A percentile compares a stretch with the other conserved stretches of the same genome.
These are phyloP conservation scores for Osmerus eperlanus DNA, from an alignment of 2,113 vertebrate genomes.

Conservation along the genomic window DNA sequence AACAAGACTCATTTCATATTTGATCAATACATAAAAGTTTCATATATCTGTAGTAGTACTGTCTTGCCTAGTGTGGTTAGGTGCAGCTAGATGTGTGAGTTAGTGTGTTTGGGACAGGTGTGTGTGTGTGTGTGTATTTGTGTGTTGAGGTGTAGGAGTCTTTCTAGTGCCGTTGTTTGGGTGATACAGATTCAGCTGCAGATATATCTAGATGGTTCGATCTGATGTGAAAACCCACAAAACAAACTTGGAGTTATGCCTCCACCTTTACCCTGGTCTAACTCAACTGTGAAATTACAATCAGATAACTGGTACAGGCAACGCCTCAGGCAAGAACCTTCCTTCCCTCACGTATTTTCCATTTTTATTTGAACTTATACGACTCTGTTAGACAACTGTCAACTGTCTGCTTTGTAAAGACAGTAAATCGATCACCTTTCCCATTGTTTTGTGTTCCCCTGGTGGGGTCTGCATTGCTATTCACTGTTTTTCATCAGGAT, in stretches of 20 bases:
- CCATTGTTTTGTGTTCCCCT: slow-evolving; percentile 27
- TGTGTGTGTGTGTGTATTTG: background rate
- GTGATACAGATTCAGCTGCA: slow-evolving; percentile 55
- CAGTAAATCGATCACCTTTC: slow-evolving; percentile 57
- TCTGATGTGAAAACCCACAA: slow-evolving; percentile 65
- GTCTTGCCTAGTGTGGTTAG: no score
- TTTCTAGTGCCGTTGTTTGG: slow-evolving; percentile 11
- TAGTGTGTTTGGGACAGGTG: no score
- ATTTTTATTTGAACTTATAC: slow-evolving; percentile 54
- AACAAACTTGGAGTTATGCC: slow-evolving; percentile 46
- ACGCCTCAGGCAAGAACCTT: slow-evolving; percentile 30
- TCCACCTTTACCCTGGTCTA: slow-evolving; percentile 47
- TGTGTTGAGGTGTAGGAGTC: slow-evolving; percentile 39
- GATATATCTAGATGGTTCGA: slow-evolving; percentile 64
- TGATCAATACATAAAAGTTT: no score
- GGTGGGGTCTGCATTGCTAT: slow-evolving; percentile 46
- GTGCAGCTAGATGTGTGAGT: no score
- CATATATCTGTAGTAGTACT: no score
- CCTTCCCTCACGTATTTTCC: slow-evolving; percentile 31
- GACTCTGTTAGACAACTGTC: slow-evolving; percentile 46
- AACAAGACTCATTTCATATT: no score
- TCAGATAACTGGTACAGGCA: slow-evolving; percentile 52
- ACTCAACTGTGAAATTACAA: slow-evolving; percentile 72
- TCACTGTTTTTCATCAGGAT: slow-evolving; percentile 41
- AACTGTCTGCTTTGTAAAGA: slow-evolving; percentile 45